Evolutionary conservation across 2,797 vertebrate genomes (phyloP).

Genomic region (Enteromius trimaculatus): DNA sequence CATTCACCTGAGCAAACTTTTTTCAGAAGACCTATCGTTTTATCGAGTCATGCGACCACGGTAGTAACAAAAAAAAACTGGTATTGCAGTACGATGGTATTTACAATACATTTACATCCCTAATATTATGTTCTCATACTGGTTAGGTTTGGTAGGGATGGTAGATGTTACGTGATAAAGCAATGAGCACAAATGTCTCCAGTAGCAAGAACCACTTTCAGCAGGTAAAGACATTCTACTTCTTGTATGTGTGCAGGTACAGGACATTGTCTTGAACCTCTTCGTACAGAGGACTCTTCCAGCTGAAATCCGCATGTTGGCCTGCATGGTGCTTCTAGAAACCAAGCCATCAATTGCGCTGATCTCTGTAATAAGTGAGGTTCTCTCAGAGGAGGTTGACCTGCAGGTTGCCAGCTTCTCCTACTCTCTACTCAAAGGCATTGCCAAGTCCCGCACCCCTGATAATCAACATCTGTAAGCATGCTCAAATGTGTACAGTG

Average conservation of each 20-base stretch:
- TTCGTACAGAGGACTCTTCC: slow-evolving; percentile 74
- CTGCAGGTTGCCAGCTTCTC: slow-evolving; percentile 82
- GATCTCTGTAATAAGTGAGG: slow-evolving; percentile 76
- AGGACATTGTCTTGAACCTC: slow-evolving; percentile 78
- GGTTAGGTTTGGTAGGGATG: too few species aligned
- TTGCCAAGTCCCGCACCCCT: slow-evolving; percentile 78
- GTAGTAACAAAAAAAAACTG: too few species aligned
- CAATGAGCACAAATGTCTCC: background rate
- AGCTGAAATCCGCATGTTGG: slow-evolving; percentile 79
- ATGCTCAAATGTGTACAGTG: slow-evolving; percentile 1
- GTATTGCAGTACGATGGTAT: too few species aligned
- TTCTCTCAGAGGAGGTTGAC: slow-evolving; percentile 78
- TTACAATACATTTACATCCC: too few species aligned
- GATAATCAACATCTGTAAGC: slow-evolving; percentile 82
- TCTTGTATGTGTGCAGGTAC: slow-evolving; percentile 76
- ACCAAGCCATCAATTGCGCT: slow-evolving; percentile 80
- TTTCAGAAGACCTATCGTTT: too few species aligned
- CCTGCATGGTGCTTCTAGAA: slow-evolving; percentile 81
- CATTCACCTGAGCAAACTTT: too few species aligned
- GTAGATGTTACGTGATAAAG: background rate
- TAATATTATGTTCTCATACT: too few species aligned
- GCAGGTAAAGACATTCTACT: background rate
- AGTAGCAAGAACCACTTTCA: background rate
- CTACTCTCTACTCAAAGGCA: slow-evolving; percentile 79
- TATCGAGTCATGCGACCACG: too few species aligned